Evolutionary conservation across 2,797 vertebrate species (phyloP), one percentile per base, ranked within the genome.

Genomic region (Gallirallus australis): DNA sequence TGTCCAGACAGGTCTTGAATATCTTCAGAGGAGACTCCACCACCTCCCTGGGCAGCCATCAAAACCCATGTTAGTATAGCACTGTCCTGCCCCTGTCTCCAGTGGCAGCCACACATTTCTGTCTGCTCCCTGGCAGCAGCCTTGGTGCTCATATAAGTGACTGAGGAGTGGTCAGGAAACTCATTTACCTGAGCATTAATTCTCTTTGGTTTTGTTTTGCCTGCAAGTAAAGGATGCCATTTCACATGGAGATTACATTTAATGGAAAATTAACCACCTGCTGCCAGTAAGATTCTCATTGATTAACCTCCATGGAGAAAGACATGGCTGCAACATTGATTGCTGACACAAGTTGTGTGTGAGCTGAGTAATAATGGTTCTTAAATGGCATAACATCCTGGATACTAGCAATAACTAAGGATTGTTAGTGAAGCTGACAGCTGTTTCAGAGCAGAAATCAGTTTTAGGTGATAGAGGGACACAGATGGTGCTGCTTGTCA

Each of bases 181-280:
- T 52, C 6, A 60, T 68, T 80, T 83, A n/a, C 30, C 40, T 78
- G 40, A 90, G n/a, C 5, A 28, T n/a, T 28, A 42, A 28, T 70
- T 66, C 10, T 63, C 17, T 68, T n/a, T 39, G 31, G 4, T 4
- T 70, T 76, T 53, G 6, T 31, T 70, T 73, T 60, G 4, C 3
- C 4, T 48, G 42, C n/a, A 54, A 42, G 6, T 37, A 80, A 70
- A 90, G 31, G 18, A 77, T 85, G 23, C 1, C 6, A 25, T 68
- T 90, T 89, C 56, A 68, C 45, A 39, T 39, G 40, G 48, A 78
- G 64, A 80, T 84, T 94, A 47, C 47, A 71, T 68, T 89, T 89
- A 68, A 64, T 61, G n/a, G 71, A 85, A 91, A 93, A 95, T 83
- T 31, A 91, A 68, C 35, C 56, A 85, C 68, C 56, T 85, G 40